A percentile compares a stretch with the other conserved stretches of the same genome.
Conservation (phyloP, 37 sponge, comb jelly and placozoan species). For the Trichoplax adhaerens region DNA sequence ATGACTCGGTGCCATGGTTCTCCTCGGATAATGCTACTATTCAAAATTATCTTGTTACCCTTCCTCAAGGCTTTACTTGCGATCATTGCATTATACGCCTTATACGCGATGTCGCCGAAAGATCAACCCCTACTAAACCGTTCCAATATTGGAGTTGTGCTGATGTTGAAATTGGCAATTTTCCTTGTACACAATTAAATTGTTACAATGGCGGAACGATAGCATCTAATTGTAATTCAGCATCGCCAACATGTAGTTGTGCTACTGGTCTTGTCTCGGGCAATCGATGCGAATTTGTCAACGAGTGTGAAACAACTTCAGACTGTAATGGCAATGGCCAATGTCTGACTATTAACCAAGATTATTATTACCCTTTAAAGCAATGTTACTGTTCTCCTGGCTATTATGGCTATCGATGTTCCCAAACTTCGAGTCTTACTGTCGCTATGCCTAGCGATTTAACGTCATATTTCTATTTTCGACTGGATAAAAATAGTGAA, state of each 20-base stretch:
- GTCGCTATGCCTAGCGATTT: too few relatives aligned
- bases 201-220: too few relatives aligned
- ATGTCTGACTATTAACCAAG: conserved; percentile 23
- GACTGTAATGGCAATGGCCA: conserved; percentile 33
- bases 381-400: conserved; percentile 53
- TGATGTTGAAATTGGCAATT: conserved; percentile 20
- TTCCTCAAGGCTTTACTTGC: conserved; percentile 30
- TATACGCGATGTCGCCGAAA: conserved; percentile 41
- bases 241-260: too few relatives aligned
- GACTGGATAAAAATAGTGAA: too few relatives aligned
- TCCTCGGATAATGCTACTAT: conserved; percentile 7
- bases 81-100: conserved; percentile 33
- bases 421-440: not conserved
- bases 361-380: conserved; percentile 17
- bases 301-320: conserved; percentile 27
- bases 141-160: conserved; percentile 57
- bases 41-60: conserved; percentile 11
- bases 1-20: conserved; percentile 1
- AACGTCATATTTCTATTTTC: too few relatives aligned
- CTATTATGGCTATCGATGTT: conserved; percentile 30
- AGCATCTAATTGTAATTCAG: too few relatives aligned
- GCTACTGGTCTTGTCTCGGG: conserved; percentile 15
- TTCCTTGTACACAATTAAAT: too few relatives aligned
- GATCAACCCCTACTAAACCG: conserved; percentile 16
- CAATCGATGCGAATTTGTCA: conserved; percentile 27